A percentile compares a stretch with the other conserved stretches of the same genome.
phyloP scores from a whole-genome alignment of 2,888 invertebrate genomes.

The Ichneumoninae sp. region DNA sequence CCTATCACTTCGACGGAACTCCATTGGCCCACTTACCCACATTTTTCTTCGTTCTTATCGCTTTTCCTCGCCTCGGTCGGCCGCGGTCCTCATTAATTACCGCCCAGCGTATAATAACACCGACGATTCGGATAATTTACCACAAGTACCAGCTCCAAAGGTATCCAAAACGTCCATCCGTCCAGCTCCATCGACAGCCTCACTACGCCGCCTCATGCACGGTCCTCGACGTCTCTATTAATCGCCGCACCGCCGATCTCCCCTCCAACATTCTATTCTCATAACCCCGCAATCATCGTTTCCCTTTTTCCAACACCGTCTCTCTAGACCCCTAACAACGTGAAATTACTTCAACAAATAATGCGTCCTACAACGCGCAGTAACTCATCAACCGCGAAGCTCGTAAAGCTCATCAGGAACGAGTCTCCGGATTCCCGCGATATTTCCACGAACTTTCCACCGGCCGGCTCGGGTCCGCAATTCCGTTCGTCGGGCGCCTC shows the following conservation, averaged over 20 bases:
- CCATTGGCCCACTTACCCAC: background rate
- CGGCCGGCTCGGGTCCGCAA: background rate
- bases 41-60: background rate
- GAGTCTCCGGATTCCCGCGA: background rate
- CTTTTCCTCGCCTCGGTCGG: constrained; percentile 21
- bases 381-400: background rate
- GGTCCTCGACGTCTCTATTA: constrained; percentile 52
- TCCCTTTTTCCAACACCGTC: constrained; percentile 18
- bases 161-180: background rate
- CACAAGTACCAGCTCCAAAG: constrained; percentile 24
- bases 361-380: background rate
- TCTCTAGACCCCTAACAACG: background rate
- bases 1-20: constrained; percentile 76
- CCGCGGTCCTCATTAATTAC: constrained; percentile 77
- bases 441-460: background rate
- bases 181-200: constrained; percentile 43
- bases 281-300: constrained; percentile 45
- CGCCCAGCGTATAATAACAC: constrained; percentile 74
- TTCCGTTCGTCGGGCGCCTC: background rate
- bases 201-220: background rate
- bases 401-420: background rate
- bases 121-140: constrained; percentile 50
- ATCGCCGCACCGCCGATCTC: constrained; percentile 5
- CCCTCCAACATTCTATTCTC: constrained; percentile 34
- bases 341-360: background rate